Base-by-base conservation (phyloP, 2,888 invertebrate genomes). In the Epinotia bilunana region DNA sequence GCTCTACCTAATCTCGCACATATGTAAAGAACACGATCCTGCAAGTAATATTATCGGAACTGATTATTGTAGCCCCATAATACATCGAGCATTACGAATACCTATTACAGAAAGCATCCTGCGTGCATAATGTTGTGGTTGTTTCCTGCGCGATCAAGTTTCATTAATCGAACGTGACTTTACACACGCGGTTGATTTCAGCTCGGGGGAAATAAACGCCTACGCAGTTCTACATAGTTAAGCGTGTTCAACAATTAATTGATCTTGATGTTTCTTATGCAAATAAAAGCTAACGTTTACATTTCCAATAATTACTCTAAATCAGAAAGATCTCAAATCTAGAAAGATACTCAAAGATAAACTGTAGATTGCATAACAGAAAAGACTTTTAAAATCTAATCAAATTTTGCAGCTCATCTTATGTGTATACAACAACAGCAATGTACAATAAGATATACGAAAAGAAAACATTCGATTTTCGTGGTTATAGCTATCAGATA, bases 161-260 rank as follows among this genome's bases (percentile, higher is more conserved):
- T 58, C 74, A 64, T 33, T 74, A 74, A 74, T 74, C 57, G 18
- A 70, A 74, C 69, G 58, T 74, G 74, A 74, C 69, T 74, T 74
- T 65, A 68, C 33, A 53, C 58, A 70, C 69, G 53, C 63, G 63
- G 63, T 69, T 64, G 63, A 33, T 70, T 74, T 46, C 23, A 64
- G 33, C 20, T 49, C 58, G 57, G 63, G 28, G 69, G 69, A 69
- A 70, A 58, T 58, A 63, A 69, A 69, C 74, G 49, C 64, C 46
- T 46, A 60, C 58, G 58, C 57, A 28, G 58, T 16, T 12, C 39
- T 43, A n/a, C n/a, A n/a, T n/a, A 20, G 39, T 43, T 62, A 39
- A 43, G 33, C 18, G 43, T 62, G 18, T 18, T 33, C 39, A 39
- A 39, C 11, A 39, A 18, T 62, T 62, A 18, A 39, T 62, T 16